Conservation (phyloP, 2,113 vertebrate genomes). For the Puffinus mauretanicus region DNA sequence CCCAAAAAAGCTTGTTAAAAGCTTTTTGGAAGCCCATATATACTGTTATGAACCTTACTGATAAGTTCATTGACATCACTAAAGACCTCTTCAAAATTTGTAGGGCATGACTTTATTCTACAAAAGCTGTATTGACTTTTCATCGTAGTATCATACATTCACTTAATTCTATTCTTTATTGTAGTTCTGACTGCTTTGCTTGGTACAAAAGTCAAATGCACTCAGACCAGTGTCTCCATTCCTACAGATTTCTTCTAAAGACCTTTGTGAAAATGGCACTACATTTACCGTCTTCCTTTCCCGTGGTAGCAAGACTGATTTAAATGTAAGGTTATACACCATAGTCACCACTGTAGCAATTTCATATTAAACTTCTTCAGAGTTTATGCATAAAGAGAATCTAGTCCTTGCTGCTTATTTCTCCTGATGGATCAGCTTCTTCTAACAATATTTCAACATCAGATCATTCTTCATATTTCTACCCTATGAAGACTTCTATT, state of each 20-base stretch:
- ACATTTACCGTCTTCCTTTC: neutral
- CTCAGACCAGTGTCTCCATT: neutral
- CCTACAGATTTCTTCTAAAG: neutral
- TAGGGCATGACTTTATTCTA: neutral
- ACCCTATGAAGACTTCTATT: neutral
- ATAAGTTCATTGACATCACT: neutral
- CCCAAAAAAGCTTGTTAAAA: neutral
- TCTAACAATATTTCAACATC: neutral
- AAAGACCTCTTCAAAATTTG: neutral
- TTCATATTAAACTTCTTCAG: neutral
- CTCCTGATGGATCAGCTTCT: neutral
- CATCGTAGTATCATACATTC: neutral
- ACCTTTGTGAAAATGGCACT: neutral
- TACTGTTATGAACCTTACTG: neutral
- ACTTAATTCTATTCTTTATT: neutral
- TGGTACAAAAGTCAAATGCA: neutral
- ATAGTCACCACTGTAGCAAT: neutral
- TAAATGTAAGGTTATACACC: neutral
- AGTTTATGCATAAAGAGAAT: neutral
- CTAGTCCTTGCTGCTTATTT: neutral
- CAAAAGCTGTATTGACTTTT: neutral
- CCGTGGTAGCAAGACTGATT: neutral
- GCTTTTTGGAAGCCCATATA: neutral
- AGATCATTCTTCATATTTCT: neutral
- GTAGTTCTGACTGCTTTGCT: neutral